Evolutionary conservation across 1,140 invertebrate genomes (phyloP).

Genomic region (Thereuonema tuberculata): DNA sequence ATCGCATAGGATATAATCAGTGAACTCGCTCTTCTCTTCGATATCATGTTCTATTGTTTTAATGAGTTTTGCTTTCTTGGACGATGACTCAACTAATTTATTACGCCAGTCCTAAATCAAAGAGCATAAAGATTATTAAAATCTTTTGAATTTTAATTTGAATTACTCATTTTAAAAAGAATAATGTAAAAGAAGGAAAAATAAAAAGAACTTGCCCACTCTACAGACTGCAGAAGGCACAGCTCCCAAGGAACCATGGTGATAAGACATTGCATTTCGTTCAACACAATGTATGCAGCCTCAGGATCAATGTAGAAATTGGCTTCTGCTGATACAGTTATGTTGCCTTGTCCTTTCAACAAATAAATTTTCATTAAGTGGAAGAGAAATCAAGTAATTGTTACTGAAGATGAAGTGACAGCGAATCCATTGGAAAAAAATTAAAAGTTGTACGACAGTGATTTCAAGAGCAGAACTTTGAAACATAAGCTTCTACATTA

Average conservation of each 20-base stretch:
- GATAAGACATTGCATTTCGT: slow-evolving; percentile 39
- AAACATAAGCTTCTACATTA: too few species aligned
- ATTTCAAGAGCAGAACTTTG: too few species aligned
- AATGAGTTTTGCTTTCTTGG: slow-evolving; percentile 35
- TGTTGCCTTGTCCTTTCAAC: slow-evolving; percentile 50
- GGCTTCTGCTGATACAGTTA: slow-evolving; percentile 53
- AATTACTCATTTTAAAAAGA: too few species aligned
- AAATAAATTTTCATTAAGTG: slow-evolving; percentile 15
- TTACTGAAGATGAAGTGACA: background rate
- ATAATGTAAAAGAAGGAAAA: too few species aligned
- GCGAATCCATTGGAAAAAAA: slow-evolving; percentile 3
- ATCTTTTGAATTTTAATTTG: too few species aligned
- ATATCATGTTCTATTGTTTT: slow-evolving; percentile 38
- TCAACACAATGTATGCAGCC: slow-evolving; percentile 53
- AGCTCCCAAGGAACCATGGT: slow-evolving; percentile 49
- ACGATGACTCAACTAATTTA: slow-evolving; percentile 32
- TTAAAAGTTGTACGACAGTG: too few species aligned
- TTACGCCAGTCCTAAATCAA: slow-evolving; percentile 41
- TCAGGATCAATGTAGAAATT: slow-evolving; percentile 67
- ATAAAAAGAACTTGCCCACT: too few species aligned
- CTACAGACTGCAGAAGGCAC: slow-evolving; percentile 33
- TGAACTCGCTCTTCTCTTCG: slow-evolving; percentile 23
- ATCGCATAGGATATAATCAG: slow-evolving; percentile 40
- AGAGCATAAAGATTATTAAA: too few species aligned
- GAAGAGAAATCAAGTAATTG: background rate